Conservation (phyloP, 2,113 vertebrate species). For the Mustela nigripes region DNA sequence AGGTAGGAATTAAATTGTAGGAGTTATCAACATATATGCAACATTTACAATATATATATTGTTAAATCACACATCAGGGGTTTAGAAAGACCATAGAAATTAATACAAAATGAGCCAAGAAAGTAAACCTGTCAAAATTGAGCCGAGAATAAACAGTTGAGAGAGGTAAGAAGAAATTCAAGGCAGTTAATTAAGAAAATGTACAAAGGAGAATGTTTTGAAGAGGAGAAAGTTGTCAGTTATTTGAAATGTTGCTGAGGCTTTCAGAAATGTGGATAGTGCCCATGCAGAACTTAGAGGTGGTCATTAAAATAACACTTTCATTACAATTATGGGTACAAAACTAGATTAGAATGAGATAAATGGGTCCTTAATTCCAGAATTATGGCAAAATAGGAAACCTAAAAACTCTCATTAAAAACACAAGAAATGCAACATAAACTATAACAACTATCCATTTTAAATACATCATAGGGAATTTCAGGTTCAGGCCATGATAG, state of each 20-base stretch:
- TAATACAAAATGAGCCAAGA: not conserved
- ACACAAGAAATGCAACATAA: not conserved
- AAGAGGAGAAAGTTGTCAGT: not conserved
- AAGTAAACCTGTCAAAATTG: not conserved
- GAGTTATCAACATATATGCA: not conserved
- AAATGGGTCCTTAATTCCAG: conserved; percentile 53
- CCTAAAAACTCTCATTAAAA: conserved; percentile 42
- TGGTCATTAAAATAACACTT: conserved; percentile 18
- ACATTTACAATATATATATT: not conserved
- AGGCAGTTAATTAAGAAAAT: not conserved
- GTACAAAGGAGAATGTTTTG: not conserved
- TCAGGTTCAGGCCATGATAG: not conserved
- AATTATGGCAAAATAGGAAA: conserved; percentile 38
- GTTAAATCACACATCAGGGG: not conserved
- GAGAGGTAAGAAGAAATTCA: not conserved
- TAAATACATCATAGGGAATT: not conserved
- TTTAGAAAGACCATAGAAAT: not conserved
- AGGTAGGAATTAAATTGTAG: not conserved
- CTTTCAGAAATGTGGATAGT: not conserved
- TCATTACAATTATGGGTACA: conserved; percentile 47
- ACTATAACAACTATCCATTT: not conserved
- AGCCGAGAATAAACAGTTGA: not conserved
- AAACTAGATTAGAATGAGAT: conserved; percentile 52
- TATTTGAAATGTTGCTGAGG: not conserved
- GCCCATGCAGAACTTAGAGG: not conserved